Evolutionary conservation across 1,140 invertebrate genomes (phyloP).

Genomic region (Eupristina koningsbergeri): DNA sequence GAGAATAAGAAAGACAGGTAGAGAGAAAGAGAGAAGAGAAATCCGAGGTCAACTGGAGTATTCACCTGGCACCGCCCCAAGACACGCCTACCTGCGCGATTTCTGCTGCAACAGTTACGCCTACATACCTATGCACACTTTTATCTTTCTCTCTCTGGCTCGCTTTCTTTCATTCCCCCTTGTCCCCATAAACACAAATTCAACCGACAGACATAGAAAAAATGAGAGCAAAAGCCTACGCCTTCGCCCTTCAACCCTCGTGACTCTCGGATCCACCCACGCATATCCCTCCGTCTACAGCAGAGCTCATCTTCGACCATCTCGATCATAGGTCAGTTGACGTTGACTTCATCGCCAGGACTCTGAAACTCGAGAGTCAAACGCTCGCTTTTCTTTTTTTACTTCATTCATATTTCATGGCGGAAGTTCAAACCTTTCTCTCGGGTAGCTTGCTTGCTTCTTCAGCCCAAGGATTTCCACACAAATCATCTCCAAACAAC

Average conservation of each 20-base stretch:
- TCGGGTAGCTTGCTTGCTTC: no score
- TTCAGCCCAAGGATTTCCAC: no score
- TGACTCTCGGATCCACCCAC: background rate
- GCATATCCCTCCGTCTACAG: no score
- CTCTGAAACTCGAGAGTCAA: background rate
- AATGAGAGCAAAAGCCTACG: background rate
- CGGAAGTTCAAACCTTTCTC: no score
- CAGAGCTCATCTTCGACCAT: background rate
- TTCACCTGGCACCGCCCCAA: constrained; percentile 71
- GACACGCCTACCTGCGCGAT: constrained; percentile 72
- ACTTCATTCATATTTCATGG: no score
- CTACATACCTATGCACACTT: constrained; percentile 53
- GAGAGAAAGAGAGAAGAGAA: constrained; percentile 38
- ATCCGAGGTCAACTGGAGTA: constrained; percentile 63
- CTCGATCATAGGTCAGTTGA: no score
- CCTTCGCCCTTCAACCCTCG: background rate
- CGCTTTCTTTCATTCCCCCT: background rate
- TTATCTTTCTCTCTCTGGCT: background rate
- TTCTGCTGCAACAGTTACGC: constrained; percentile 65
- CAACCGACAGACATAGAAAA: background rate
- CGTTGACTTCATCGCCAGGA: constrained; percentile 16
- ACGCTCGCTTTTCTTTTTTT: no score
- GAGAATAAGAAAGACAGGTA: no score
- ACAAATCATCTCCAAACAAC: no score
- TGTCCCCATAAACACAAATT: background rate